Evolutionary conservation across 2,113 vertebrate species (phyloP).

Genomic region (Trogon surrucura): DNA sequence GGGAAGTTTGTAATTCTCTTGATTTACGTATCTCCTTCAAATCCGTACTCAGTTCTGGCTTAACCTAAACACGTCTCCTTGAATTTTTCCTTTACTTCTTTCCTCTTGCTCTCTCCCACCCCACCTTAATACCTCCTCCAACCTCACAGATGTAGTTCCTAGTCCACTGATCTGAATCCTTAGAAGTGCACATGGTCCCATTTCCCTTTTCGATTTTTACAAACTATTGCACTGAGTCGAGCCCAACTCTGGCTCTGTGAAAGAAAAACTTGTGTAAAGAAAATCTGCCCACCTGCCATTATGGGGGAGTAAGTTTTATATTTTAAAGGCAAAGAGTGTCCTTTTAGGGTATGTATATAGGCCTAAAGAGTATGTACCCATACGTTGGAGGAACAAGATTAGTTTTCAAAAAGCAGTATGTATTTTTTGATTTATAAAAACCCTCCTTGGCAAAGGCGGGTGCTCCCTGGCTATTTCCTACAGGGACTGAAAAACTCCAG

Average conservation of each 20-base stretch:
- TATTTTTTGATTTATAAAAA: background rate
- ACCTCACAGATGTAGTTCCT: background rate
- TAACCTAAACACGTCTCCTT: background rate
- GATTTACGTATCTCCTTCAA: background rate
- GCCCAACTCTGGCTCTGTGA: background rate
- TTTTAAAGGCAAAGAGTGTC: background rate
- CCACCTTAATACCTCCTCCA: background rate
- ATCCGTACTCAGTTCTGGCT: background rate
- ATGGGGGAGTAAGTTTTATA: background rate
- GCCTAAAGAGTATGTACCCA: background rate
- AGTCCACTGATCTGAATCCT: background rate
- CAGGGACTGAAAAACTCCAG: background rate
- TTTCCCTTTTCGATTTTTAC: background rate
- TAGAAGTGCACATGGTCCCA: background rate
- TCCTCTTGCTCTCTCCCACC: background rate
- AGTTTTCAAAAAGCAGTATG: background rate
- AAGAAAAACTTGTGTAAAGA: background rate
- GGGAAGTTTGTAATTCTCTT: background rate
- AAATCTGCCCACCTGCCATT: background rate
- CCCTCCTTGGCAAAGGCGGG: background rate
- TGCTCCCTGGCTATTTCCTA: background rate
- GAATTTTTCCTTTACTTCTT: background rate
- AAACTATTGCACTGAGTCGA: background rate
- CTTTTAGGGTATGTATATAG: background rate
- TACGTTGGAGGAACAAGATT: background rate